Percentiles rank a stretch among this genome's conserved stretches.
Conservation (phyloP, 2,797 vertebrate species). For the Hylomyscus alleni region DNA sequence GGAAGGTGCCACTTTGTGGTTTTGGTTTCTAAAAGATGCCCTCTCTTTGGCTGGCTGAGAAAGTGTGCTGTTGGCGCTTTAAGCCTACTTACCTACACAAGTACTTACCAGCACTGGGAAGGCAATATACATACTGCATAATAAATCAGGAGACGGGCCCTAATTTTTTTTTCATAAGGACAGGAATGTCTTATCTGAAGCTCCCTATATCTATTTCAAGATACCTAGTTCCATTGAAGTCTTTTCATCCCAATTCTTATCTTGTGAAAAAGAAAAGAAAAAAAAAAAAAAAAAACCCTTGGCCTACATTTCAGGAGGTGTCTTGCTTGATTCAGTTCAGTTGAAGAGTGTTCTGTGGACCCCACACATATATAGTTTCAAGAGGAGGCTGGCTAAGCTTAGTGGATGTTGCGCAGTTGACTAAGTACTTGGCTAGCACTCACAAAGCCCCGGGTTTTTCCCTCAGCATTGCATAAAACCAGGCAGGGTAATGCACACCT, state of each 20-base stretch:
- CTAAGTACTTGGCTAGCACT: not conserved
- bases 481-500: not conserved
- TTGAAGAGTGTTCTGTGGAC: rapidly evolving
- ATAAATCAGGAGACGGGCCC: not conserved
- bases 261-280: not conserved
- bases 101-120: not conserved
- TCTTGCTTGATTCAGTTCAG: not conserved
- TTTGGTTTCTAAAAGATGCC: constrained; percentile 61
- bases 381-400: not conserved
- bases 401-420: not conserved
- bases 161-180: not conserved
- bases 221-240: not conserved
- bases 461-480: not conserved
- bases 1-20: constrained; percentile 52
- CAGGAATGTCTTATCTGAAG: not conserved
- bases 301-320: not conserved
- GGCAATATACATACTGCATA: not conserved
- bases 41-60: constrained; percentile 67
- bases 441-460: not conserved
- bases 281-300: too few species aligned
- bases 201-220: not conserved
- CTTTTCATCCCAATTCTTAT: not conserved
- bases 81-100: constrained; percentile 5
- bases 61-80: not conserved
- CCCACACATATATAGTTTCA: not conserved